Evolutionary conservation across 2,113 vertebrate species (phyloP).

Genomic region (Pelusios castaneus): DNA sequence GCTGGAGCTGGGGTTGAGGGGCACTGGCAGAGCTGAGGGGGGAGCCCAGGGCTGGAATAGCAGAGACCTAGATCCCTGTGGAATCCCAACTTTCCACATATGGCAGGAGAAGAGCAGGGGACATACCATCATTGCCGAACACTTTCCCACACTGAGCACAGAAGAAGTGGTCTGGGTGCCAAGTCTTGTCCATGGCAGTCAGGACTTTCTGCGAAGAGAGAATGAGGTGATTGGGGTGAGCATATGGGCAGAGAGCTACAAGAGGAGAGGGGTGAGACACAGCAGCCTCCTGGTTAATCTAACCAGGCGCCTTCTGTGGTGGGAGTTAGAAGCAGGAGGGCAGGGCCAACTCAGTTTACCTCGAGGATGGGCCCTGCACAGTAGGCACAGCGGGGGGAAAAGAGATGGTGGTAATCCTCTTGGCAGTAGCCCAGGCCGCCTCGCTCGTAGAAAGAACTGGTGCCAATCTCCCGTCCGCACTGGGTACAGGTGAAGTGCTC

Average conservation of each 20-base stretch:
- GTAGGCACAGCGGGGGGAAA: constrained; percentile 88
- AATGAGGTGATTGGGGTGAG: accelerated
- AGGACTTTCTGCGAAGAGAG: constrained; percentile 84
- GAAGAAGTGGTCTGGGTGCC: constrained; percentile 97
- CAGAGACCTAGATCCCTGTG: neutral
- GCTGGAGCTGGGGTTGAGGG: no score
- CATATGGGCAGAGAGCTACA: neutral
- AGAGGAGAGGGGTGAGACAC: neutral
- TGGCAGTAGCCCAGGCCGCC: constrained; percentile 83
- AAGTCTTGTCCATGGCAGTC: constrained; percentile 89
- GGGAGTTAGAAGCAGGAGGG: accelerated
- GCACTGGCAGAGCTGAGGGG: accelerated
- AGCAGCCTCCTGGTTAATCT: no score
- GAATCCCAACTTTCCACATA: no score
- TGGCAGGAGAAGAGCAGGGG: neutral
- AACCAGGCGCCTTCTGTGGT: neutral
- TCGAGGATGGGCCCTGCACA: constrained; percentile 84
- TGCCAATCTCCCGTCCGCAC: constrained; percentile 83
- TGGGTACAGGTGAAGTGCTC: constrained; percentile 88
- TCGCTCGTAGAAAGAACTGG: constrained; percentile 85
- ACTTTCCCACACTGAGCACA: constrained; percentile 86
- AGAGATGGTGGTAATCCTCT: constrained; percentile 86
- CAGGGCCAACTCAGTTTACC: constrained; percentile 45
- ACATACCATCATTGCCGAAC: constrained; percentile 85
- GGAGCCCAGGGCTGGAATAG: constrained; percentile 42